Evolutionary conservation across 2,888 invertebrate genomes (phyloP).

Genomic region (Adela reaumurella): DNA sequence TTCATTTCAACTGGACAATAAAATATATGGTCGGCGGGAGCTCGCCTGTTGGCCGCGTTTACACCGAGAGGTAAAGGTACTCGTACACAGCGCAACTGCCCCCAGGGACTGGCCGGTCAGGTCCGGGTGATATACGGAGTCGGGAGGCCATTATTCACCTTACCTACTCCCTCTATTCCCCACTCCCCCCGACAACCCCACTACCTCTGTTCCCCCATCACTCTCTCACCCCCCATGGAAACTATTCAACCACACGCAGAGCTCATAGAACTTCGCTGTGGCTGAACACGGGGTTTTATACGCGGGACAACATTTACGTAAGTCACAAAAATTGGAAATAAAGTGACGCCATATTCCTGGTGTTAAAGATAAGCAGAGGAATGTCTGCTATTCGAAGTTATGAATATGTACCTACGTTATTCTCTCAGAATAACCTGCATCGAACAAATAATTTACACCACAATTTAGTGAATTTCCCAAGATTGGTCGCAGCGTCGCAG

Average conservation of each 20-base stretch:
- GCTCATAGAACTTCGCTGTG: too few species aligned
- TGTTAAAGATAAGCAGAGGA: too few species aligned
- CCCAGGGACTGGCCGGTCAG: neutral
- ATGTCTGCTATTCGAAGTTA: too few species aligned
- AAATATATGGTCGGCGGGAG: slow-evolving; percentile 21
- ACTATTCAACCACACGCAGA: neutral
- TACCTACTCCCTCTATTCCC: neutral
- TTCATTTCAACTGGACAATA: slow-evolving; percentile 20
- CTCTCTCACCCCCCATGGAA: neutral
- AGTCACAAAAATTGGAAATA: too few species aligned
- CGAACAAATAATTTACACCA: too few species aligned
- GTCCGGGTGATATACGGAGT: neutral
- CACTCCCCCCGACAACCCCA: neutral
- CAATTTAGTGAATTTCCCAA: too few species aligned
- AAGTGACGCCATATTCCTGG: too few species aligned
- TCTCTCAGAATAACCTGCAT: too few species aligned
- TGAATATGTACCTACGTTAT: too few species aligned
- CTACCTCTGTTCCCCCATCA: neutral
- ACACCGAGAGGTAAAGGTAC: neutral
- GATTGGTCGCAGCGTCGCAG: too few species aligned
- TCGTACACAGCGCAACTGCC: neutral
- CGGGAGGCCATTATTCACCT: neutral
- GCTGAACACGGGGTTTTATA: too few species aligned
- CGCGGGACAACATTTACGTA: too few species aligned
- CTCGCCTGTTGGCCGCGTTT: slow-evolving; percentile 9